Percentiles rank a stretch among this genome's conserved stretches.
Evolutionary conservation across 2,797 vertebrate species (phyloP).

Genomic region (Phalanger gymnotis): DNA sequence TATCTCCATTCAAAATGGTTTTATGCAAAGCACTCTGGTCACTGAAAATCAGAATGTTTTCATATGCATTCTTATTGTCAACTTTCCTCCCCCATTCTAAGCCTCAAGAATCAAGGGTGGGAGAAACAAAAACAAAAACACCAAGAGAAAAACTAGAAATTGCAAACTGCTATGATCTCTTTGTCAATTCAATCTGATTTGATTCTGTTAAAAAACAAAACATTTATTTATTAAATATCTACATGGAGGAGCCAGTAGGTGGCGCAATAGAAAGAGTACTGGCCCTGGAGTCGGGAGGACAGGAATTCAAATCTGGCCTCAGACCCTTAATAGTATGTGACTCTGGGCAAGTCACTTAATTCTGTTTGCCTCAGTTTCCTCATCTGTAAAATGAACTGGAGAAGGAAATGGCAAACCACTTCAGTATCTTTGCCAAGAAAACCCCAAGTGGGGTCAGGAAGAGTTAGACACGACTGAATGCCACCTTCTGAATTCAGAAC

Average conservation of each 20-base stretch:
- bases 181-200: not conserved
- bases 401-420: not conserved
- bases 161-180: not conserved
- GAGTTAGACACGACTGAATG: not conserved
- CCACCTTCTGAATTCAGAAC: not conserved
- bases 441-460: not conserved
- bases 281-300: not conserved
- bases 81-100: slow-evolving; percentile 25
- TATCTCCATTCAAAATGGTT: slow-evolving; percentile 68
- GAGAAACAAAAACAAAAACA: not conserved
- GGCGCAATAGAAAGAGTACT: not conserved
- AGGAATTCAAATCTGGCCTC: not conserved
- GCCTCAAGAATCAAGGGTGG: not conserved
- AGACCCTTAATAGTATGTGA: not conserved
- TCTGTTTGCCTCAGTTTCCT: not conserved
- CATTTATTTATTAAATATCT: not conserved
- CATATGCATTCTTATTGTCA: not conserved
- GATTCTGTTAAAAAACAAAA: not conserved
- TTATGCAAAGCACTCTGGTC: not conserved
- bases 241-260: not conserved
- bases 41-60: not conserved
- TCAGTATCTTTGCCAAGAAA: not conserved
- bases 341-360: not conserved
- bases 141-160: slow-evolving; percentile 4
- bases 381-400: not conserved